Percentiles rank a stretch among this genome's conserved stretches.
Evolutionary conservation across 2,113 vertebrate species (phyloP).

Genomic region (Mohoua ochrocephala): DNA sequence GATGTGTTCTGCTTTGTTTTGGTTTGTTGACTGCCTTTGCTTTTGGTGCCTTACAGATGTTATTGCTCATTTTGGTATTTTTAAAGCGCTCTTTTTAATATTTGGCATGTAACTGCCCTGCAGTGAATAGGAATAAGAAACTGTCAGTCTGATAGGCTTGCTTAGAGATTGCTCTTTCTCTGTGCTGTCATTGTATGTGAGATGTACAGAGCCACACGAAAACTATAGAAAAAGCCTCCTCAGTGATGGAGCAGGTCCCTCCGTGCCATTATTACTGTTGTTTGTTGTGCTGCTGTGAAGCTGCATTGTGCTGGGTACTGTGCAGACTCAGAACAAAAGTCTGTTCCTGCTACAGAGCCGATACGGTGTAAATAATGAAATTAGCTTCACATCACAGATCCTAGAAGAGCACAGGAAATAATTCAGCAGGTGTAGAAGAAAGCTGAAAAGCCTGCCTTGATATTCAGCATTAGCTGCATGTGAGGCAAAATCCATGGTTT

Average conservation of each 20-base stretch:
- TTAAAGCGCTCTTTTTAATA: slow-evolving; percentile 11
- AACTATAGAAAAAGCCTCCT: background rate
- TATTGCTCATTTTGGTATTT: slow-evolving; percentile 44
- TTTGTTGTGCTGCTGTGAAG: background rate
- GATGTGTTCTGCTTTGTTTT: background rate
- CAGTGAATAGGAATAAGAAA: slow-evolving; percentile 11
- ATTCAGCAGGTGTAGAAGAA: background rate
- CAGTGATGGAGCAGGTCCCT: background rate
- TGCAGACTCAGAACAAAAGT: background rate
- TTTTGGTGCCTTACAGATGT: background rate
- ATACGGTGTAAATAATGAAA: background rate
- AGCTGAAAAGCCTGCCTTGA: background rate
- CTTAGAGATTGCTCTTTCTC: slow-evolving; percentile 38
- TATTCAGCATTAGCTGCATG: background rate
- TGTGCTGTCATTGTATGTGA: background rate
- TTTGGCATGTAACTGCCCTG: slow-evolving; percentile 9
- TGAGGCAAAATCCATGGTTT: background rate
- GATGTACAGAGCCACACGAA: background rate
- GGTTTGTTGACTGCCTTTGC: background rate
- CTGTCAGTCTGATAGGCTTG: slow-evolving; percentile 8
- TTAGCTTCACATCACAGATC: background rate
- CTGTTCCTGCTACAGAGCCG: background rate
- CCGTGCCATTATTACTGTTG: background rate
- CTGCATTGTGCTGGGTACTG: background rate
- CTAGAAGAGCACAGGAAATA: background rate